Evolutionary conservation across 2,797 vertebrate genomes (phyloP).

Genomic region (Alectoris magna): DNA sequence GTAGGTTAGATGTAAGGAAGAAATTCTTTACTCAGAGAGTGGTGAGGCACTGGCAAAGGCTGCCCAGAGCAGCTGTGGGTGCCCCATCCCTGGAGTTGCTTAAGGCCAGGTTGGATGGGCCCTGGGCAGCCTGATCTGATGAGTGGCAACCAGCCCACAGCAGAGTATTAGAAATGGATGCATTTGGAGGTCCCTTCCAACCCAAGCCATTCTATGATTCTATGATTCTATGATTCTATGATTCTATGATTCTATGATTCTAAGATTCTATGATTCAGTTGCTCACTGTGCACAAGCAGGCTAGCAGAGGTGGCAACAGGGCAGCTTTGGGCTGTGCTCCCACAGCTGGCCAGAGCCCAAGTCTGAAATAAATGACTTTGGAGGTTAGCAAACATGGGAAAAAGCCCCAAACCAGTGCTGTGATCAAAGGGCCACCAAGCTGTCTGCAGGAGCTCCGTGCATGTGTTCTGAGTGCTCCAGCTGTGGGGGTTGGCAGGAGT

Average conservation of each 20-base stretch:
- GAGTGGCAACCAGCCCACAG: neutral
- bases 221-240: neutral
- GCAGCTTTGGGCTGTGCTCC: neutral
- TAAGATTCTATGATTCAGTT: neutral
- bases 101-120: neutral
- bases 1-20: neutral
- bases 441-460: neutral
- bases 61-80: neutral
- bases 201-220: neutral
- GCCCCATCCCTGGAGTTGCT: neutral
- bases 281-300: neutral
- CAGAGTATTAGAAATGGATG: neutral
- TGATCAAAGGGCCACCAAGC: neutral
- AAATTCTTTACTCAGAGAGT: neutral
- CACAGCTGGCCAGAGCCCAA: neutral
- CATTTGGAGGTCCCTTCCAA: neutral
- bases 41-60: neutral
- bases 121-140: neutral
- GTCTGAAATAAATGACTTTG: neutral
- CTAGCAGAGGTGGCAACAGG: neutral
- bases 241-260: neutral
- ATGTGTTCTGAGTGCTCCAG: accelerated
- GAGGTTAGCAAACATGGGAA: neutral
- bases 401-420: neutral
- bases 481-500: neutral